Evolutionary conservation across 2,888 invertebrate genomes (phyloP).

Genomic region (Glyphotaelius pellucidus): DNA sequence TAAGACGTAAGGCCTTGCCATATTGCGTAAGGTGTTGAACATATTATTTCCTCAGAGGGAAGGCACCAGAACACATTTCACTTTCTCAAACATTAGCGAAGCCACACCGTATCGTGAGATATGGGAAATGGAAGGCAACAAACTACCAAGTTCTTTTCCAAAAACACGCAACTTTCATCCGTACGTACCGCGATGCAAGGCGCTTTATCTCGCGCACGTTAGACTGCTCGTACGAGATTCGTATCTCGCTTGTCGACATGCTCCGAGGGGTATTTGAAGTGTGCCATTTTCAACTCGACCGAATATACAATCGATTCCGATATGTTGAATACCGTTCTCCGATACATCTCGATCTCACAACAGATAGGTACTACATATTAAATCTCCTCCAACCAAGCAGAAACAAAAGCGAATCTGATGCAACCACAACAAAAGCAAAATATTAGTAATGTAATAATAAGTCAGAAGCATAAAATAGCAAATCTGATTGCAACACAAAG

Average conservation of each 20-base stretch:
- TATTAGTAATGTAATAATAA: neutral
- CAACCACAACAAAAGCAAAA: neutral
- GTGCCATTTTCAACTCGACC: conserved; percentile 43
- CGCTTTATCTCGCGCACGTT: conserved; percentile 12
- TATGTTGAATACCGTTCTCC: neutral
- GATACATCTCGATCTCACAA: conserved; percentile 6
- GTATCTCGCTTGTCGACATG: conserved; percentile 10
- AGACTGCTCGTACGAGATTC: neutral
- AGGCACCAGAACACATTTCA: conserved; percentile 48
- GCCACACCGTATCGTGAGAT: conserved; percentile 57
- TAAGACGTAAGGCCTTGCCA: conserved; percentile 3
- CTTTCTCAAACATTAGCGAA: conserved; percentile 56
- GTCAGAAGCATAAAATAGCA: neutral
- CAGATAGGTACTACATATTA: neutral
- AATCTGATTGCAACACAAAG: too few species aligned
- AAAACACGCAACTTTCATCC: neutral
- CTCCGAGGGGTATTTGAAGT: conserved; percentile 51
- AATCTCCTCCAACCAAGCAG: neutral
- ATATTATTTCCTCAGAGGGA: conserved; percentile 39
- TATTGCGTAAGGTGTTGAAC: conserved; percentile 17
- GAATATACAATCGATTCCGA: neutral
- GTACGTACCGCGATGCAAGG: neutral
- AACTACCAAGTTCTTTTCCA: neutral
- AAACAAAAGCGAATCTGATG: conserved; percentile 1
- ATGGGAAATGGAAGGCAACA: conserved; percentile 5